Conservation (phyloP, 2,113 vertebrate species). For the Uria aalge region DNA sequence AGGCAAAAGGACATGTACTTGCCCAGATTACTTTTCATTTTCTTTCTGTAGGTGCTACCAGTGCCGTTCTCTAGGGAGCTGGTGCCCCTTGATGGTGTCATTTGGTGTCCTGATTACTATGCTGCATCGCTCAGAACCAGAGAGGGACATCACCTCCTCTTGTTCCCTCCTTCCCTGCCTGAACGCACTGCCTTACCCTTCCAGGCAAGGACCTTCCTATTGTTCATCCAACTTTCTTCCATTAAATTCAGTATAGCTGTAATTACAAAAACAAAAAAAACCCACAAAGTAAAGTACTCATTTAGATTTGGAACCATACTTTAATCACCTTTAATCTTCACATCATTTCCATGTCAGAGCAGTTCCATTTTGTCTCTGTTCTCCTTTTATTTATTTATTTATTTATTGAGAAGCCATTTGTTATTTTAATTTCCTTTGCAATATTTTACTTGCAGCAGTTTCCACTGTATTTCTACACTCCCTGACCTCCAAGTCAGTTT, state of each 20-base stretch:
- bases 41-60: not conserved
- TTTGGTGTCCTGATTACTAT: not conserved
- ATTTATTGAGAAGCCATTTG: not conserved
- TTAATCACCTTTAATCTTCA: not conserved
- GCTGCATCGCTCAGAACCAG: accelerated
- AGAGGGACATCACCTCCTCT: not conserved
- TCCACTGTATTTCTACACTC: not conserved
- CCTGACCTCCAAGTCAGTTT: not conserved
- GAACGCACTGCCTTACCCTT: not conserved
- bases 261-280: not conserved
- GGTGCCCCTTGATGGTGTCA: not conserved
- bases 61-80: not conserved
- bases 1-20: not conserved
- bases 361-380: not conserved
- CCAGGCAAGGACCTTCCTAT: not conserved
- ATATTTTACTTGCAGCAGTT: not conserved
- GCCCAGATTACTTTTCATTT: not conserved
- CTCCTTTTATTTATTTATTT: not conserved
- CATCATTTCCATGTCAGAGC: not conserved
- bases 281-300: not conserved
- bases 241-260: not conserved
- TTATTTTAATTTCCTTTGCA: slow-evolving; percentile 3
- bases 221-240: not conserved
- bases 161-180: not conserved
- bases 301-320: not conserved